Base-by-base conservation (phyloP, 2,797 vertebrate genomes). In the Siniperca scherzeri region DNA sequence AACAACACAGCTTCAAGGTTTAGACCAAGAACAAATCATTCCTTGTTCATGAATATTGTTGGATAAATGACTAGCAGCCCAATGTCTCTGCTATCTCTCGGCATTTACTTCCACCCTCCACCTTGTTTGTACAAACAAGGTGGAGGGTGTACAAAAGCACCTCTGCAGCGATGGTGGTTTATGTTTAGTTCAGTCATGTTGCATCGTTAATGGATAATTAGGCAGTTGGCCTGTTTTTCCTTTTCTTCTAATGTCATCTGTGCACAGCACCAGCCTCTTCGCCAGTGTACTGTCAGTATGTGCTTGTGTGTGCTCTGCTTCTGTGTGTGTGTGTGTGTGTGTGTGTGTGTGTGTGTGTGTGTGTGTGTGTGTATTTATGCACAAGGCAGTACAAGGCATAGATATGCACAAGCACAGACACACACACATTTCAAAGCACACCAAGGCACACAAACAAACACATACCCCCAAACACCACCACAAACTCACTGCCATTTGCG, bases 401-500 rank as follows among this genome's bases (percentile, higher is more conserved):
- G 33, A 82, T 72, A 74, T 84, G 48, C 70, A 74, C 71, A 62
- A 64, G 40, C n/a, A 48, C 33, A 73, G 6, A 67, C 42, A 82
- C 64, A 72, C 53, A 77, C 56, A 73, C 42, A 68, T 80, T 83
- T 87, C 78, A 85, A 80, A 81, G 79, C 55, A 36, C 75, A 85
- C 60, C 1, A 25, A 80, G 17, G 68, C 82, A 83, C 30, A 13
- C 73, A 90, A 80, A 86, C 80, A 86, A 85, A 87, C 78, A 56
- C 84, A 78, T 40, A 73, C 65, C 60, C 74, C 70, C 77, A 81
- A 87, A 87, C 86, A 71, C 65, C 82, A 62, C 74, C 74, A 80
- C 91, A 88, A 78, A 87, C 81, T 90, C 84, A 25, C 62, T 94
- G 91, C 88, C 91, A 92, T 91, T 93, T 92, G 87, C 75, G 82